These are phyloP conservation scores for Griposia aprilina DNA, from an alignment of 2,888 invertebrate species.

Conservation along the genomic window DNA sequence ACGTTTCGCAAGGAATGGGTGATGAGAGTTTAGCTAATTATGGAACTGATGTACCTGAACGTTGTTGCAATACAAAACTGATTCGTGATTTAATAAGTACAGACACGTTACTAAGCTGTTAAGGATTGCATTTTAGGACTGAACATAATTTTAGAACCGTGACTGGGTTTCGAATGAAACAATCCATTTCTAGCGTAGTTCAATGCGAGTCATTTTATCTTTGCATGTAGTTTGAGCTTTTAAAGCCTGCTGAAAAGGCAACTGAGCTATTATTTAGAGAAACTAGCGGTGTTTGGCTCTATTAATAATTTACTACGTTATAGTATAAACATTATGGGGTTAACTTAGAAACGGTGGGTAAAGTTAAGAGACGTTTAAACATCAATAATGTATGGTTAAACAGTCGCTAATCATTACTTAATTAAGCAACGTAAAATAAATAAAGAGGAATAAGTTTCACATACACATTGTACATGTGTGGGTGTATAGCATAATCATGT, in stretches of 20 bases:
- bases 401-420: too few species aligned
- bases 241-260: slow-evolving; percentile 9
- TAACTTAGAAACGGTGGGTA: too few species aligned
- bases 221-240: slow-evolving; percentile 38
- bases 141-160: slow-evolving; percentile 65
- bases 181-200: slow-evolving; percentile 47
- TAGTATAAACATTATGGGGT: too few species aligned
- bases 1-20: slow-evolving; percentile 56
- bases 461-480: not conserved
- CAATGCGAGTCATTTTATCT: slow-evolving; percentile 27
- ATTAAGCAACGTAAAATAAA: too few species aligned
- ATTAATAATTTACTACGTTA: not conserved
- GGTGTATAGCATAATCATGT: too few species aligned
- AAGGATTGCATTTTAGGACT: slow-evolving; percentile 61
- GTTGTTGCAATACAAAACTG: slow-evolving; percentile 63
- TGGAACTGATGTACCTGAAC: slow-evolving; percentile 35
- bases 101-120: slow-evolving; percentile 63
- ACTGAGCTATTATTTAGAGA: not conserved
- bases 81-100: slow-evolving; percentile 62
- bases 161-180: slow-evolving; percentile 63
- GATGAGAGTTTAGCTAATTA: slow-evolving; percentile 63
- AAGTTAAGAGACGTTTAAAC: too few species aligned
- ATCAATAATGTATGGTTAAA: too few species aligned
- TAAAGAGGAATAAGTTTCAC: not conserved
- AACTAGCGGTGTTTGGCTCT: not conserved